Evolutionary conservation across 35 echinoderm and acorn worm species (phyloP).

Genomic region (Amphiura filiformis): DNA sequence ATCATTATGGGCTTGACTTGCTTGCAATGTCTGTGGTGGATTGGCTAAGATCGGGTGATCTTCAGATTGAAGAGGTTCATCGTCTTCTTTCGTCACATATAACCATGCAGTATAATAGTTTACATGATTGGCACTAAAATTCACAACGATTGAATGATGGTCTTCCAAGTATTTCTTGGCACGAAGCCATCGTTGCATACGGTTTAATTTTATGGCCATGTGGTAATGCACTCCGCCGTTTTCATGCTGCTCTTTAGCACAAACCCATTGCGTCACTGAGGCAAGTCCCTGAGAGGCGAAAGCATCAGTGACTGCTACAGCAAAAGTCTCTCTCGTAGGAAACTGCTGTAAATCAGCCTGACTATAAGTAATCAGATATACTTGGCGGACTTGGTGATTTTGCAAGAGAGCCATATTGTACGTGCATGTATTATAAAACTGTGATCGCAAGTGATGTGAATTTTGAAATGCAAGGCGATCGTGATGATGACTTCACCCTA

Average conservation of each 20-base stretch:
- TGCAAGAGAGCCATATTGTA: neutral
- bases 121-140: conserved; percentile 35
- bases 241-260: conserved; percentile 13
- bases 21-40: neutral
- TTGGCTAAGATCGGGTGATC: neutral
- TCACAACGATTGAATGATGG: neutral
- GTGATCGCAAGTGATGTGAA: too few species aligned
- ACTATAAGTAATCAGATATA: conserved; percentile 60
- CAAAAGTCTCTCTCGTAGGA: conserved; percentile 8
- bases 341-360: neutral
- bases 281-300: neutral
- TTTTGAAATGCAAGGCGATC: too few species aligned
- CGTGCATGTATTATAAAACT: too few species aligned
- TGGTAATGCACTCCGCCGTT: conserved; percentile 43
- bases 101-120: conserved; percentile 51
- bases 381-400: conserved; percentile 23
- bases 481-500: too few species aligned
- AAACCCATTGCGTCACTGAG: conserved; percentile 19
- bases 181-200: neutral
- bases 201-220: conserved; percentile 37
- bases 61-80: neutral
- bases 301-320: neutral
- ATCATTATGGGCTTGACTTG: neutral
- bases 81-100: conserved; percentile 44
- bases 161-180: neutral